Evolutionary conservation across 2,113 vertebrate species (phyloP), one percentile per base, ranked within the genome.

Genomic region (Pangasianodon hypophthalmus): DNA sequence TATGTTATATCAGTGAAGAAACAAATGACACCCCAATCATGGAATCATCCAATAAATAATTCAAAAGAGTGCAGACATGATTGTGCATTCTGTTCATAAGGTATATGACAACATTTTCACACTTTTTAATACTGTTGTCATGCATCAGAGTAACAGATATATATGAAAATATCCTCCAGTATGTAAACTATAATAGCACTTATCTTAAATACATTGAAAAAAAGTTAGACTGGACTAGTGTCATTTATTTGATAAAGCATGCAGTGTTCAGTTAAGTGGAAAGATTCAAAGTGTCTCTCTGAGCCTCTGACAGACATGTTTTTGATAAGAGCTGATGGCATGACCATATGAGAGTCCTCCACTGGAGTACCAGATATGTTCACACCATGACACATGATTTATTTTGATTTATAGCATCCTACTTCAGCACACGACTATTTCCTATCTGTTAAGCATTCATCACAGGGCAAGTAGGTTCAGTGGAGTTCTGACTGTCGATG

Each of bases 401-500:
- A 71, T 52, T 84, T 62, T 77, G 44, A 83, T 83, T 75, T 75
- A 84, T 62, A 73, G n/a, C n/a, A 14, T 87, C 62, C 10, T 6
- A 62, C 79, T 86, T 50, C 44, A 82, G 50, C 67, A 84, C 46
- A 64, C 50, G 26, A 54, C 85, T 54, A 32, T 54, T 41, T 44
- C 80, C 44, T 41, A 48, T 75, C 67, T 73, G 60, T 52, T 19
- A 77, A 56, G 13, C 60, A 29, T 89, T 89, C 80, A 48, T 84
- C 37, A 71, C 13, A 84, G 48, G 56, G 56, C 79, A 91, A 85
- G 88, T 83, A 58, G 82, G 50, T 84, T 89, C 26, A 56, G 80
- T n/a, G 87, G 88, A 89, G 50, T 84, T 79, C 87, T 91, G 80
- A 77, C n/a, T 67, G 41, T 18, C 84, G 79, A 75, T 26, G 69